These are phyloP conservation scores for Beaufortia kweichowensis DNA, from an alignment of 2,113 vertebrate genomes.

Conservation along the genomic window DNA sequence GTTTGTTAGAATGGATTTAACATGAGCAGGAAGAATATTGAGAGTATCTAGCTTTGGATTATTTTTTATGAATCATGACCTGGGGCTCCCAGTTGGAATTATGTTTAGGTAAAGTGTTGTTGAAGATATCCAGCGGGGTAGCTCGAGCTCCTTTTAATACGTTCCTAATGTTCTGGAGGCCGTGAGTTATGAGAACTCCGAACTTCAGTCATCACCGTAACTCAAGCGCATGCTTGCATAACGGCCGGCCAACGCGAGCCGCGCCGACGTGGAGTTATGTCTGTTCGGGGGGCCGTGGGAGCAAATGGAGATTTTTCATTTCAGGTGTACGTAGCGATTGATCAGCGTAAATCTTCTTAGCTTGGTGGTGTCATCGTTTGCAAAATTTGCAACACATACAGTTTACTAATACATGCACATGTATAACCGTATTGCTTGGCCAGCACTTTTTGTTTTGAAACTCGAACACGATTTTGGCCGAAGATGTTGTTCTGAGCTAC, in stretches of 20 bases:
- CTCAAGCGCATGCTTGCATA: constrained; percentile 47
- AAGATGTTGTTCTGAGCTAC: constrained; percentile 48
- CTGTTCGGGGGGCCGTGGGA: constrained; percentile 17
- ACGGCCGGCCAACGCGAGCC: constrained; percentile 33
- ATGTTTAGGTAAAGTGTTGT: constrained; percentile 42
- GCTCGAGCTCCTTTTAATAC: constrained; percentile 41
- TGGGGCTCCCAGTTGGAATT: constrained; percentile 27
- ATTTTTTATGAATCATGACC: constrained; percentile 17
- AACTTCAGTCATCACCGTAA: constrained; percentile 44
- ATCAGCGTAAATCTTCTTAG: too few relatives aligned
- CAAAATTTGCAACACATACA: not conserved
- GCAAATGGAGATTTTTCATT: constrained; percentile 26
- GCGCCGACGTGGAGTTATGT: constrained; percentile 9
- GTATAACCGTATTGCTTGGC: constrained; percentile 47
- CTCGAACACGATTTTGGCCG: constrained; percentile 47
- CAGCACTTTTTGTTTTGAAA: constrained; percentile 59
- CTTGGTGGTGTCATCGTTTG: too few relatives aligned
- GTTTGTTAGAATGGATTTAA: constrained; percentile 9
- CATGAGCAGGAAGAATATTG: constrained; percentile 3
- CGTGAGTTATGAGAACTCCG: constrained; percentile 41
- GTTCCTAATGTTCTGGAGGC: constrained; percentile 52
- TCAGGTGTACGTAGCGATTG: not conserved
- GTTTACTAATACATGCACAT: constrained; percentile 28
- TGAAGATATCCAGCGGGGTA: constrained; percentile 32
- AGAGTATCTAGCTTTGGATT: not conserved